phyloP scores from a whole-genome alignment of 2,888 invertebrate genomes.

The Dermolepida albohirtum region DNA sequence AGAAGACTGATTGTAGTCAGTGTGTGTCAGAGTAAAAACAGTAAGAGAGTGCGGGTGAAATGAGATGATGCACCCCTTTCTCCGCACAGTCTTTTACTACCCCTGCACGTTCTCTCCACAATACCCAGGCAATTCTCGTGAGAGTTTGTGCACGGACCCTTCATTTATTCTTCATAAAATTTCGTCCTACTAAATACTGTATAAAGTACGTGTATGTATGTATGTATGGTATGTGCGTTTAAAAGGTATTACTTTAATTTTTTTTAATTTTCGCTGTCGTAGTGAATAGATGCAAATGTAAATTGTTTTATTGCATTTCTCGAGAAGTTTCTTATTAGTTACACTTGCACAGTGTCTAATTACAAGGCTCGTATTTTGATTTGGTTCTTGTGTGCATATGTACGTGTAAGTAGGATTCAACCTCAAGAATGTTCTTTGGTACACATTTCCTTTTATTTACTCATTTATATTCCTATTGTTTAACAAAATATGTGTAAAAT shows the following conservation, averaged over 20 bases:
- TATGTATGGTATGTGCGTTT: too few species aligned
- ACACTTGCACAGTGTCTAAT: too few species aligned
- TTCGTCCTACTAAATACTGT: conserved; percentile 50
- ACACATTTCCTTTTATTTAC: too few species aligned
- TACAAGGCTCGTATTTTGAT: too few species aligned
- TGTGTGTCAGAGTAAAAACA: conserved; percentile 65
- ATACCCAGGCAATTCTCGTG: conserved; percentile 47
- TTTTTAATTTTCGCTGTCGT: neutral
- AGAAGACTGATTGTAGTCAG: conserved; percentile 65
- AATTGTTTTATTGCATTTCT: too few species aligned
- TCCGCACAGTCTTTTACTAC: conserved; percentile 46
- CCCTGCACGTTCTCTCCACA: conserved; percentile 46
- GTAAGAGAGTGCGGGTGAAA: conserved; percentile 75
- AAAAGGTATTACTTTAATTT: conserved; percentile 44
- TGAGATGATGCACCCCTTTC: conserved; percentile 72
- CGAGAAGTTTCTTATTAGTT: too few species aligned
- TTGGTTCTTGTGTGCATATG: too few species aligned
- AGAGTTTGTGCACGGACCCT: conserved; percentile 55
- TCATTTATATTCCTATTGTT: too few species aligned
- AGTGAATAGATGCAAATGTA: too few species aligned
- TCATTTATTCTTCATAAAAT: conserved; percentile 54
- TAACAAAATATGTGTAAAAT: too few species aligned
- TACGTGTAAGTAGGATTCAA: too few species aligned
- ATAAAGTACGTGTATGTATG: conserved; percentile 33
- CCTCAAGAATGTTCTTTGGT: too few species aligned